Percentiles rank a stretch among this genome's conserved stretches.
Conservation (phyloP, 2,888 invertebrate species). For the Pachydiplax longipennis region DNA sequence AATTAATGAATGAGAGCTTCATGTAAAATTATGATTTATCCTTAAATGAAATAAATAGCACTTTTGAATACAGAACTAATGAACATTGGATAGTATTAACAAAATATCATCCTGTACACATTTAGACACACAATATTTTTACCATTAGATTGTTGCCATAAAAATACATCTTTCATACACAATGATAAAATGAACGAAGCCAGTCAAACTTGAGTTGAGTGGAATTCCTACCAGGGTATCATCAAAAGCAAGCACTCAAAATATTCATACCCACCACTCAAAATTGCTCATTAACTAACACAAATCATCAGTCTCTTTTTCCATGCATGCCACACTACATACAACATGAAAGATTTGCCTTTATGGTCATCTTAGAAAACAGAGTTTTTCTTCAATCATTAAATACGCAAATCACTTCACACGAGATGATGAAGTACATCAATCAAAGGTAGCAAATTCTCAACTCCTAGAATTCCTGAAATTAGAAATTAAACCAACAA, state of each 20-base stretch:
- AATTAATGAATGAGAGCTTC: not conserved
- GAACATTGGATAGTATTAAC: not conserved
- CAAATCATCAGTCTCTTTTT: not conserved
- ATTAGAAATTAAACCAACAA: not conserved
- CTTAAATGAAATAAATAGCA: not conserved
- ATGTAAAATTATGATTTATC: not conserved
- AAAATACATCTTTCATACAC: not conserved
- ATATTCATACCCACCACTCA: not conserved
- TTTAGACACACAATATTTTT: not conserved
- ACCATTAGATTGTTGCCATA: not conserved
- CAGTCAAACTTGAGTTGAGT: not conserved
- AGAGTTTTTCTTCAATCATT: not conserved
- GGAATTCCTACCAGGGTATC: not conserved
- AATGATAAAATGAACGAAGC: constrained; percentile 2
- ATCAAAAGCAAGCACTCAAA: not conserved
- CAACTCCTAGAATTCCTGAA: constrained; percentile 19
- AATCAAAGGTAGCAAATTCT: not conserved
- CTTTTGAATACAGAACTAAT: not conserved
- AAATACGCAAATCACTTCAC: not conserved
- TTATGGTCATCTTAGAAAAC: not conserved
- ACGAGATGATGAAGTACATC: not conserved
- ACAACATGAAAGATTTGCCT: not conserved
- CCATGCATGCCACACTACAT: not conserved
- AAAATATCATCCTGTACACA: not conserved
- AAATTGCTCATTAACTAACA: constrained; percentile 29